phyloP scores from a whole-genome alignment of 2,888 invertebrate genomes.

The Pantelozetes paolii region DNA sequence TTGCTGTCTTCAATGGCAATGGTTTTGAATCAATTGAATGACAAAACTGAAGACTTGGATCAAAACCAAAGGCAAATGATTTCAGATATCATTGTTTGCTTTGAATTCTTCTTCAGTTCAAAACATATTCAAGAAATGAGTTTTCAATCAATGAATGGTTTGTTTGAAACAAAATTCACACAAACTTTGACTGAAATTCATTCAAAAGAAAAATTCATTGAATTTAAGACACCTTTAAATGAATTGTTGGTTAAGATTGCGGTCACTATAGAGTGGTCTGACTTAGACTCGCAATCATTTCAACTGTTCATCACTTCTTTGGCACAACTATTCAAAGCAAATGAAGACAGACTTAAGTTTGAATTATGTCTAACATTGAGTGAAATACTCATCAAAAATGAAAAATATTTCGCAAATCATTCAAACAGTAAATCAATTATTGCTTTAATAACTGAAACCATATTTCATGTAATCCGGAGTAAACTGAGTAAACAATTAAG shows the following conservation, averaged over 20 bases:
- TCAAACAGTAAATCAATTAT: neutral
- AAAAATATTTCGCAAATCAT: neutral
- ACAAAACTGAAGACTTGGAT: neutral
- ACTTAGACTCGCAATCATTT: constrained; percentile 4
- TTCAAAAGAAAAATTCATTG: neutral
- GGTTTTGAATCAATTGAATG: constrained; percentile 6
- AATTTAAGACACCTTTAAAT: neutral
- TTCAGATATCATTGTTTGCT: constrained; percentile 12
- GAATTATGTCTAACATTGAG: constrained; percentile 16
- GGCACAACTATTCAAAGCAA: neutral
- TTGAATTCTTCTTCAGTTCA: constrained; percentile 31
- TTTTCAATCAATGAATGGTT: neutral
- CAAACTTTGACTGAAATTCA: constrained; percentile 20
- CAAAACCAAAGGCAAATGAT: constrained; percentile 23
- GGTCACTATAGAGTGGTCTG: constrained; percentile 17
- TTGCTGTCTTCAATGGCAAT: constrained; percentile 23
- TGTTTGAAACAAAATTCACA: constrained; percentile 29
- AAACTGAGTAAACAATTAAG: constrained; percentile 30
- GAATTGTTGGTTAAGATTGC: constrained; percentile 12
- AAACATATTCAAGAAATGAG: neutral
- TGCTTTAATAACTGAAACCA: neutral
- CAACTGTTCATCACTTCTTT: neutral
- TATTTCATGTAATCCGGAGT: neutral
- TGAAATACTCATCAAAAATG: neutral
- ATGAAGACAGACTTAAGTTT: neutral